These are phyloP conservation scores for Brienomyrus longianalis DNA, from an alignment of 2,113 vertebrate species.

Conservation along the genomic window DNA sequence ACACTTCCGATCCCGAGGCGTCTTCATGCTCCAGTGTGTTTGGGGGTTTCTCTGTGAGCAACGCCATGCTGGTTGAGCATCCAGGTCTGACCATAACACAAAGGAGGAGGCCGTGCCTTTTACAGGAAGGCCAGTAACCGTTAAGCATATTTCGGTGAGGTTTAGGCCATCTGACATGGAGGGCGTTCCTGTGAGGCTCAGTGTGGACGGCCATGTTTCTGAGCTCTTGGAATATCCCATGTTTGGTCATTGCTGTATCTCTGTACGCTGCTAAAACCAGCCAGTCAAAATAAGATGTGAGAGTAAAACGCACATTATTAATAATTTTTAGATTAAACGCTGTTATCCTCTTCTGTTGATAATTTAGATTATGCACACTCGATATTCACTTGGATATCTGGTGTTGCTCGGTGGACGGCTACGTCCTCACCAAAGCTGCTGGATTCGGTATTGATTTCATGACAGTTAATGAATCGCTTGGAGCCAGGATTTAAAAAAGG, in stretches of 20 bases:
- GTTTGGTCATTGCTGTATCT: neutral
- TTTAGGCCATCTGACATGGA: neutral
- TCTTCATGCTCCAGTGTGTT: neutral
- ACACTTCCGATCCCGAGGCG: neutral
- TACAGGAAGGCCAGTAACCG: neutral
- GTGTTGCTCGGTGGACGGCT: neutral
- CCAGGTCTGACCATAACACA: neutral
- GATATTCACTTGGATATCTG: neutral
- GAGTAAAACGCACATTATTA: neutral
- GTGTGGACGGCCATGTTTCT: neutral
- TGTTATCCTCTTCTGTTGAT: neutral
- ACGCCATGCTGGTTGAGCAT: neutral
- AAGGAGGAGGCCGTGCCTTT: neutral
- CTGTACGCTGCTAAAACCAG: neutral
- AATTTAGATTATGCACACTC: neutral
- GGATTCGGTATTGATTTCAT: slow-evolving; percentile 26
- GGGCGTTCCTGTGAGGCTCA: neutral
- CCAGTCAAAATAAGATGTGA: neutral
- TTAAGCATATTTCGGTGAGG: neutral
- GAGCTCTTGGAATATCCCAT: neutral
- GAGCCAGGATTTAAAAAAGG: slow-evolving; percentile 15
- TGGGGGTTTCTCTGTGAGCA: neutral
- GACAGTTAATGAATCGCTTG: slow-evolving; percentile 26
- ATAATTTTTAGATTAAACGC: neutral
- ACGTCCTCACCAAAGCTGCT: slow-evolving; percentile 6